Base-by-base conservation (phyloP, 2,797 vertebrate species). In the Schizopygopsis malacanthus region DNA sequence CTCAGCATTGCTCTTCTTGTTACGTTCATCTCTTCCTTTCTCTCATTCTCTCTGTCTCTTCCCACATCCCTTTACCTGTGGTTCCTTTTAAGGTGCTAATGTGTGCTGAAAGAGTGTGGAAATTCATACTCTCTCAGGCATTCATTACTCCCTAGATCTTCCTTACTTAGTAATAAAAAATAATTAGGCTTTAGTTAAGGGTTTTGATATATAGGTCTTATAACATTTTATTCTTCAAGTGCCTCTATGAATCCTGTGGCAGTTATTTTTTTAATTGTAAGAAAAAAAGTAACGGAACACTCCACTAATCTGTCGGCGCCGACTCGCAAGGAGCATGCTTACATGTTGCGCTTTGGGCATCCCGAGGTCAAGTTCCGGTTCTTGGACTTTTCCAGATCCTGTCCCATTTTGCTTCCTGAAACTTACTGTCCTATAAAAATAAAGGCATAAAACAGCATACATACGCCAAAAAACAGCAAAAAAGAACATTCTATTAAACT, bases 21-120 rank as follows among this genome's bases (percentile, higher is more conserved):
- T 56, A 37, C 15, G 2, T 20, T 84, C 6, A 16, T 59, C 6
- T 6, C 20, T 71, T 28, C 45, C 39, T 10, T 43, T 71, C 41
- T 70, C 39, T 80, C 33, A 5, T 45, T 86, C 20, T 47, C 20
- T 81, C 47, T 71, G 22, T 82, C 76, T 73, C 73, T 75, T 81
- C n/a, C 39, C n/a, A 72, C 33, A 78, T 82, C 59, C 12, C 20
- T 78, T 63, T 73, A 33, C 15, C 77, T 63, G 22, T 76, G 69
- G 78, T 76, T 86, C 16, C 41, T 37, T 84, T 83, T 65, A 72
- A 73, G 56, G 67, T 88, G 69, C 25, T 73, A 81, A 81, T 70
- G 33, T 69, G 39, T 13, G 6, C 81, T 83, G 75, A 82, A 75
- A 20, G 43, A 67, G 67, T 63, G n/a, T 81, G 67, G 50, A 83